These are phyloP conservation scores for Horisme vitalbata DNA, from an alignment of 2,888 invertebrate species.

Conservation along the genomic window DNA sequence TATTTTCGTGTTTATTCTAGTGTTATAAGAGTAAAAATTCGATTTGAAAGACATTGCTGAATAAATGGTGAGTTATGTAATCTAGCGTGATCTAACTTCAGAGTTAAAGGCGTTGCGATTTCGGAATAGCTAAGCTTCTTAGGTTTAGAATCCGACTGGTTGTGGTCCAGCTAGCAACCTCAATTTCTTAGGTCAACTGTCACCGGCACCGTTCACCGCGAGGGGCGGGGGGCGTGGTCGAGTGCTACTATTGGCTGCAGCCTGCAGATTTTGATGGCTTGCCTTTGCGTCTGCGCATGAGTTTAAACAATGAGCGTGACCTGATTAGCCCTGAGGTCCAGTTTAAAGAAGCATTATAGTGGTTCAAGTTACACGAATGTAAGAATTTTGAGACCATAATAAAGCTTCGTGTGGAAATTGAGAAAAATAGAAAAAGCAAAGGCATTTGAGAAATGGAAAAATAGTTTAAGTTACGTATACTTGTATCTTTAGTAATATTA, in stretches of 20 bases:
- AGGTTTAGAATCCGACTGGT: not conserved
- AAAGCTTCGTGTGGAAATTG: too few species aligned
- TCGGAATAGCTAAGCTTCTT: not conserved
- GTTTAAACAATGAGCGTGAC: slow-evolving; percentile 32
- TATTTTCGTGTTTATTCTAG: too few species aligned
- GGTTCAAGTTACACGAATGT: slow-evolving; percentile 8
- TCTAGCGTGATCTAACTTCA: too few species aligned
- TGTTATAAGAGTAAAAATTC: too few species aligned
- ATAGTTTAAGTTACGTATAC: too few species aligned
- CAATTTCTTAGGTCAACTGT: slow-evolving; percentile 22
- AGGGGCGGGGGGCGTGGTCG: slow-evolving; percentile 36
- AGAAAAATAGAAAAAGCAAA: too few species aligned
- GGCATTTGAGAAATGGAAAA: too few species aligned
- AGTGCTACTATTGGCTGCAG: slow-evolving; percentile 34
- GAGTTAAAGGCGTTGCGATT: too few species aligned
- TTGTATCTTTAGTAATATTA: too few species aligned
- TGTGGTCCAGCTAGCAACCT: slow-evolving; percentile 9
- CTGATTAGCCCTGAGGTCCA: slow-evolving; percentile 23
- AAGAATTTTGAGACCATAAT: too few species aligned
- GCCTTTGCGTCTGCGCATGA: slow-evolving; percentile 16
- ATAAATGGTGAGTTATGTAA: too few species aligned
- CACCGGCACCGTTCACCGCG: slow-evolving; percentile 15
- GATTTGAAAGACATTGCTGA: too few species aligned
- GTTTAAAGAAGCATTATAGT: not conserved
- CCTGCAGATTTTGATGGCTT: slow-evolving; percentile 21